Percentiles rank a stretch among this genome's conserved stretches.
These are phyloP conservation scores for Lepidurus arcticus DNA, from an alignment of 1,140 invertebrate species.

Conservation along the genomic window DNA sequence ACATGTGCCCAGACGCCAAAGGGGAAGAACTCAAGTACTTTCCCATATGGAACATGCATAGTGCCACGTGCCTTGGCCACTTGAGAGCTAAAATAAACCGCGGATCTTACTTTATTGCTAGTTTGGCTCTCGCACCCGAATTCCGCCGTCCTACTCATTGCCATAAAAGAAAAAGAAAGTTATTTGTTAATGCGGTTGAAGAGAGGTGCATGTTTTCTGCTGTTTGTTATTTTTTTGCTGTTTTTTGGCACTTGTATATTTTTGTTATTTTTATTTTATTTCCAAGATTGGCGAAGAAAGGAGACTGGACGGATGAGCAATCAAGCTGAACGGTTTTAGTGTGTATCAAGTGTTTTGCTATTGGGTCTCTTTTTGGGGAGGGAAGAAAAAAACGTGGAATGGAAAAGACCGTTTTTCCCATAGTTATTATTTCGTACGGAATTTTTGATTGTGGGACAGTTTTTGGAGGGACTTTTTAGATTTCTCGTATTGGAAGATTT, in stretches of 20 bases:
- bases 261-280: too few relatives aligned
- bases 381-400: not conserved
- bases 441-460: not conserved
- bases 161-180: too few relatives aligned
- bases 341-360: not conserved
- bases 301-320: not conserved
- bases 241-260: not conserved
- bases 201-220: too few relatives aligned
- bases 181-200: too few relatives aligned
- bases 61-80: constrained; percentile 13
- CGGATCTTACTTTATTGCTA: not conserved
- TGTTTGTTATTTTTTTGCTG: not conserved
- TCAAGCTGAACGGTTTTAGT: constrained; percentile 15
- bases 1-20: not conserved
- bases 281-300: not conserved
- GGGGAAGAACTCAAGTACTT: constrained; percentile 11
- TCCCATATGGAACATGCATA: constrained; percentile 21
- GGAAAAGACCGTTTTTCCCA: not conserved
- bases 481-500: not conserved
- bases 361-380: not conserved
- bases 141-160: not conserved
- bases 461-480: not conserved
- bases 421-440: not conserved
- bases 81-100: constrained; percentile 7
- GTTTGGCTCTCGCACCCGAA: not conserved